phyloP scores from a whole-genome alignment of 2,113 vertebrate genomes.

The Pogonocichla stellata region DNA sequence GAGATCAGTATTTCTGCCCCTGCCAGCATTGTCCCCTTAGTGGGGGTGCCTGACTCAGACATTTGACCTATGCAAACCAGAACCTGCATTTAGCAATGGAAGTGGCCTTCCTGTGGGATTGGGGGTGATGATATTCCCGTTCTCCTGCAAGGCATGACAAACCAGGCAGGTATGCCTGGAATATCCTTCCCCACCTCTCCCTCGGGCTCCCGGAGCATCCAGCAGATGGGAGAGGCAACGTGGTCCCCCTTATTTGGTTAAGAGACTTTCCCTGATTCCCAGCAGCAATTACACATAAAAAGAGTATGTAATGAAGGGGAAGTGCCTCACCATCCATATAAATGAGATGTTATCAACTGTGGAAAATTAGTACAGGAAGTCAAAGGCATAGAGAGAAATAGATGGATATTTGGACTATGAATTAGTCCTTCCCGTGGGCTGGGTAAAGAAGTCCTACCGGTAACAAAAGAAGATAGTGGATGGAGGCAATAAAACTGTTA shows the following conservation, averaged over 20 bases:
- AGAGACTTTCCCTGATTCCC: not conserved
- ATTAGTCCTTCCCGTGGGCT: not conserved
- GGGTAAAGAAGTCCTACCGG: not conserved
- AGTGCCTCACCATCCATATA: not conserved
- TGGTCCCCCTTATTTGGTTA: slow-evolving; percentile 7
- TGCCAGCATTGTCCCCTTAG: not conserved
- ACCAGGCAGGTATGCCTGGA: not conserved
- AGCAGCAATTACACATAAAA: slow-evolving; percentile 24
- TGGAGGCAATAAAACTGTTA: slow-evolving; percentile 8
- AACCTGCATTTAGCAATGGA: not conserved
- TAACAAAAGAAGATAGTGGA: not conserved
- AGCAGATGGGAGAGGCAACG: not conserved
- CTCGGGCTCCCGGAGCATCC: not conserved
- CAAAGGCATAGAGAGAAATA: not conserved
- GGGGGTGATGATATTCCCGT: not conserved
- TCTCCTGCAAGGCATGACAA: not conserved
- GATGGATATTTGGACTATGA: not conserved
- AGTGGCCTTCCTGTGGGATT: not conserved
- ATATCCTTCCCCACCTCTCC: not conserved
- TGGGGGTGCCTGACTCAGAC: not conserved
- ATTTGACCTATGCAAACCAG: not conserved
- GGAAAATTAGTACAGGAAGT: slow-evolving; percentile 14
- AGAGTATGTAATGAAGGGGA: not conserved
- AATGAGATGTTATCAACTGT: not conserved
- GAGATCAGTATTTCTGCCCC: not conserved